Evolutionary conservation across 2,888 invertebrate genomes (phyloP), one percentile per base, ranked within the genome.

Genomic region (Plebejus melissa): DNA sequence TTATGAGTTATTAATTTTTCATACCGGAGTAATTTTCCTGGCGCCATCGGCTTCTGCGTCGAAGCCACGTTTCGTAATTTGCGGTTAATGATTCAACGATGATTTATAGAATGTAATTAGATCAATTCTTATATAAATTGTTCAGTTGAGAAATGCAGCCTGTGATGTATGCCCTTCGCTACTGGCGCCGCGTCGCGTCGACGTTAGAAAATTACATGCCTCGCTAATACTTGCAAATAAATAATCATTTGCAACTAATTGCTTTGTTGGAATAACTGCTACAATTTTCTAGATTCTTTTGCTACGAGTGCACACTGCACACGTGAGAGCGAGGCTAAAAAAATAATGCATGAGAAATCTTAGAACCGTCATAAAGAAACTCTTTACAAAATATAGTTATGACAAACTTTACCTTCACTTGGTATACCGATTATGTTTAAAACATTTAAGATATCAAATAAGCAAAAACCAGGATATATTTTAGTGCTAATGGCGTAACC

Each of bases 141-240:
- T 83, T 83, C 82, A 80, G 83, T 83, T 85, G 84, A 86, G 83
- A 89, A 86, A 83, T 81, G 83, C 84, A 82, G 85, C 85, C 78
- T 82, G 81, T 86, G 85, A 87, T 82, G 84, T 86, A 91, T 91
- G 86, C 81, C 87, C 88, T 90, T 90, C 87, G 88, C 88, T 83
- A 80, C 81, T 87, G 91, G 90, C 92, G 92, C 91, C 91, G 85
- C 79, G 88, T 85, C 89, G 88, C 90, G 88, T 85, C 88, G 85
- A 84, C 84, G 88, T 89, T 88, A 90, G 87, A 88, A 90, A 93
- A 92, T 93, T 91, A 90, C 87, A 90, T 85, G 87, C 85, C 86
- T 88, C 80, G 85, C 84, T 87, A 85, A 88, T 89, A 88, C 87
- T 83, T 86, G 86, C 82, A 82, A 86, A 86, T 88, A 89, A 88